Percentiles rank a stretch among this genome's conserved stretches.
Conservation (phyloP, 2,113 vertebrate genomes). For the Pristiophorus japonicus region DNA sequence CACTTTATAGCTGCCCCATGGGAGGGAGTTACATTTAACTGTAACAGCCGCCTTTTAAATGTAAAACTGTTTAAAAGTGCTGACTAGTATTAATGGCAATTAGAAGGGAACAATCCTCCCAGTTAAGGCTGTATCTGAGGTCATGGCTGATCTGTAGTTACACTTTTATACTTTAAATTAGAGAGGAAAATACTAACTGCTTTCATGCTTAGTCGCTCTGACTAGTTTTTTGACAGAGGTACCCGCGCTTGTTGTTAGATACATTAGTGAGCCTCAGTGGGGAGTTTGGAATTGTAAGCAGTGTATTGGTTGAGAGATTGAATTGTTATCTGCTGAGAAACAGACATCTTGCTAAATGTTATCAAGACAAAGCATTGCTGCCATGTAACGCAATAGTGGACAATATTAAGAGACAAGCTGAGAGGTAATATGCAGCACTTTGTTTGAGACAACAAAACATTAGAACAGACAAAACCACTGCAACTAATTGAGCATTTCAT, state of each 20-base stretch:
- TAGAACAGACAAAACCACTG: background rate
- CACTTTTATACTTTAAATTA: background rate
- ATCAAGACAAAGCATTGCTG: background rate
- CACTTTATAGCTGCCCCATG: background rate
- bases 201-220: background rate
- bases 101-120: background rate
- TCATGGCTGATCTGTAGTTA: background rate
- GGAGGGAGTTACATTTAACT: background rate
- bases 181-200: background rate
- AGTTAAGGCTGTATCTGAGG: background rate
- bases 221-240: background rate
- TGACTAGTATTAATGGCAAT: background rate
- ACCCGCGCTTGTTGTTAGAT: background rate
- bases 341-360: background rate
- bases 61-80: background rate
- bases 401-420: background rate
- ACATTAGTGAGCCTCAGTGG: background rate
- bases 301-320: background rate
- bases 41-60: background rate
- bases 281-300: background rate
- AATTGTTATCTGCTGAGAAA: slow-evolving; percentile 28
- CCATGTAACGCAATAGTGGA: background rate
- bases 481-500: slow-evolving; percentile 4
- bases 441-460: background rate
- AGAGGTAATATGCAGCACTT: slow-evolving; percentile 2